Conservation (phyloP, 2,888 invertebrate genomes). For the Tetranychus piercei region DNA sequence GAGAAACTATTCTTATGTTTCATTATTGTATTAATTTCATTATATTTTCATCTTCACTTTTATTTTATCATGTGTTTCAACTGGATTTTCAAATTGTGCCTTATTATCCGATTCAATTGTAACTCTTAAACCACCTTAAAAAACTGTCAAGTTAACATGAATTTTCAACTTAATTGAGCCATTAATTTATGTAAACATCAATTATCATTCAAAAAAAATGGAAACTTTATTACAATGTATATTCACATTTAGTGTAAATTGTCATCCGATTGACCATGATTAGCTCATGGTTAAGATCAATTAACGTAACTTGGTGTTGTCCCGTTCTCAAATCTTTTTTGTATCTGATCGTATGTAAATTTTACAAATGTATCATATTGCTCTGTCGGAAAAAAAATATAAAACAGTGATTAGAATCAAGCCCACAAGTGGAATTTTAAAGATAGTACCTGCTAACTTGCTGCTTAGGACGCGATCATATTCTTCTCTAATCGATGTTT, state of each 20-base stretch:
- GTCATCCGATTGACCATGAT: not conserved
- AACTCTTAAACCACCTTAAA: no score
- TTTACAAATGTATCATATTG: conserved; percentile 97
- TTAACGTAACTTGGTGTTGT: conserved; percentile 30
- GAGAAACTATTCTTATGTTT: no score
- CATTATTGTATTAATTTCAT: no score
- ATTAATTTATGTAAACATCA: not conserved
- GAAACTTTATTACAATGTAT: no score
- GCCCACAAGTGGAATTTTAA: not conserved
- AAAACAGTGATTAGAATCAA: not conserved
- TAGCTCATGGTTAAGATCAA: not conserved
- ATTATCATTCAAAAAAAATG: not conserved
- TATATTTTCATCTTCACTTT: no score
- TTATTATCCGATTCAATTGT: no score
- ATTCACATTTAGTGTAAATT: no score
- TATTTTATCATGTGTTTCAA: no score
- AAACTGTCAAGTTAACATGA: no score
- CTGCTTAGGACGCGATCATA: conserved; percentile 78
- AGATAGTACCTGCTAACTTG: conserved; percentile 51
- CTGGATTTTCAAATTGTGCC: no score
- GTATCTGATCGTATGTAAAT: conserved; percentile 93
- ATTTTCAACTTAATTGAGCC: no score
- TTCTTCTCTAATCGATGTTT: conserved; percentile 76
- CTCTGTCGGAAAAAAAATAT: conserved; percentile 40
- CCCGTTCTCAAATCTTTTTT: conserved; percentile 44